Evolutionary conservation across 2,113 vertebrate genomes (phyloP), one percentile per base, ranked within the genome.

Genomic region (Lota lota): DNA sequence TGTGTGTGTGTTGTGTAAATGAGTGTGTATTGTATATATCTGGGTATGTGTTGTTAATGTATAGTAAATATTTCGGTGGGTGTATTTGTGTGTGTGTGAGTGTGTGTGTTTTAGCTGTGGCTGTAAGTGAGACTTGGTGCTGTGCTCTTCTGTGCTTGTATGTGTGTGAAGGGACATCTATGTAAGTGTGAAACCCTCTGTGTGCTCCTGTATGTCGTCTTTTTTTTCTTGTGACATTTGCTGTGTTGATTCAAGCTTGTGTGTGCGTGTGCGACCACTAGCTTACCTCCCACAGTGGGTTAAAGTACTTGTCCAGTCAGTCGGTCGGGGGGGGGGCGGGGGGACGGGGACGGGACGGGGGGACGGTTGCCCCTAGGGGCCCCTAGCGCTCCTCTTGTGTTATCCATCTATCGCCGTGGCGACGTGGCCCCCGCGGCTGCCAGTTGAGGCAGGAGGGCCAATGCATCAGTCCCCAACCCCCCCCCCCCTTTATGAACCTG

Each of bases 401-500:
- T 91, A 92, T 91, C 88, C 89, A 90, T 92, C 90, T 92, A 91
- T 91, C 77, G 87, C 91, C 72, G 74, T 75, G 78, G 75, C 86
- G 88, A 80, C 85, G 76, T 57, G 59, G 20, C 2, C 22, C 70
- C 60, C 22, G 2, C 68, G 78, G 84, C 40, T 47, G 40, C 40
- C 40, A 47, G 6, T 11, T 47, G 40, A 47, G 40, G 40, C 40
- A 47, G 40, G 40, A 47, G 40, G 40, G 6, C 40, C 40, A 1
- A 47, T 47, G 40, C 40, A 10, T 47, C 40, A 47, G 5, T 1
- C 40, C 40, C 36, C 36, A 1, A 1, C 36, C 8, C 36, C 36
- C 36, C 36, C 36, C 36, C 7, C 36, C 36, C 40, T 11, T 14
- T n/a, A n/a, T n/a, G 12, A 47, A 47, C 40, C 5, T 11, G 40